Base-by-base conservation (phyloP, 2,797 vertebrate species). In the Antrozous pallidus region DNA sequence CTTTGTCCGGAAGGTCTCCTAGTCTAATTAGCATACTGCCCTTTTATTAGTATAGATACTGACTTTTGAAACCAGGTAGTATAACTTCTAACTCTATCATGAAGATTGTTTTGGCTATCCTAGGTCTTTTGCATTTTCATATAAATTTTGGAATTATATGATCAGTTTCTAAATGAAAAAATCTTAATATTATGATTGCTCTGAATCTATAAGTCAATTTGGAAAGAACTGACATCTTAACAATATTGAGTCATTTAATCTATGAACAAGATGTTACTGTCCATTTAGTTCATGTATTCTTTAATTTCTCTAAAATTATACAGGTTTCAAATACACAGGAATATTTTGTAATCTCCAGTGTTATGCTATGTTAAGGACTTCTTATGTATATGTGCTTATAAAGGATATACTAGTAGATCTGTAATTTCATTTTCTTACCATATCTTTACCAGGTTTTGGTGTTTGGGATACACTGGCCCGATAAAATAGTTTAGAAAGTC, bases 121-220 rank as follows among this genome's bases (percentile, higher is more conserved):
- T 42, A n/a, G 51, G 5, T 78, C 31, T 18, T 73, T 93, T 88
- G 56, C 16, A 33, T 90, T 82, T 88, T 65, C 65, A 26, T 78
- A 47, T 69, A 75, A 87, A 77, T 93, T 90, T 95, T 92, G 20
- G 36, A 90, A 75, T 80, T 75, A 38, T 42, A 10, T 36, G 22
- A 88, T 67, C n/a, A 79, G 8, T 90, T 93, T 45, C 18, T 47
- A 2, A 56, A 40, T 42, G 17, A 31, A 87, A 69, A 80, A 61
- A 61, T 26, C 12, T 49, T 82, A 5, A 13, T 78, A 49, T 67
- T 92, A 73, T 56, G 16, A 80, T 74, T 69, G 40, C 24, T 74
- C 33, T 91, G 33, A 88, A 54, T 77, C 36, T 42, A 1, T 36
- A 33, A 12, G 58, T 82, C 51, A 87, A 14, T 77, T 89, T 91